Evolutionary conservation across 2,888 invertebrate genomes (phyloP).

Genomic region (Netelia virgata): DNA sequence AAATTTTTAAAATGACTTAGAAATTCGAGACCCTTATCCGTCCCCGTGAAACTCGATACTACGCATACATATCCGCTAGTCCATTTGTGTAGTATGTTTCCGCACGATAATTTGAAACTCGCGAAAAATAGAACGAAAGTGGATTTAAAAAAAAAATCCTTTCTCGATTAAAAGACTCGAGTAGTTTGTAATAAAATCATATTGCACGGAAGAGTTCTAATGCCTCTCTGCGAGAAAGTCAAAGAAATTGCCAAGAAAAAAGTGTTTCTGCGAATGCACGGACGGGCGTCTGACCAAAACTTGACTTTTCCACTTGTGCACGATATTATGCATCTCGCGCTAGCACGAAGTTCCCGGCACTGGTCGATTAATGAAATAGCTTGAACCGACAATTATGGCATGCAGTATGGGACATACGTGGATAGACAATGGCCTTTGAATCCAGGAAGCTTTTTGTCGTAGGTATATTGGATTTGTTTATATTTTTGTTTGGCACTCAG

Average conservation of each 20-base stretch:
- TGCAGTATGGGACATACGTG: slow-evolving; percentile 32
- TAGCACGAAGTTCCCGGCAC: slow-evolving; percentile 21
- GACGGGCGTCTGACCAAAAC: slow-evolving; percentile 49
- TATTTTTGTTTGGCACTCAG: slow-evolving; percentile 27
- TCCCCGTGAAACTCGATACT: too few species aligned
- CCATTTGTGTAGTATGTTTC: too few species aligned
- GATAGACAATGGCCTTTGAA: slow-evolving; percentile 46
- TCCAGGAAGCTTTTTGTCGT: slow-evolving; percentile 53
- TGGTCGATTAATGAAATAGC: slow-evolving; percentile 22
- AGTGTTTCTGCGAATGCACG: slow-evolving; percentile 7
- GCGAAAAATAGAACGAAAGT: too few species aligned
- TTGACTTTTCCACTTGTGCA: slow-evolving; percentile 51
- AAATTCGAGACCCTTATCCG: too few species aligned
- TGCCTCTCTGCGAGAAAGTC: not conserved
- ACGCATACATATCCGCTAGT: too few species aligned
- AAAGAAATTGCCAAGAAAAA: not conserved
- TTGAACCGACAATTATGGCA: slow-evolving; percentile 49
- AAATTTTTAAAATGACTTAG: too few species aligned
- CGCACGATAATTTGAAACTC: too few species aligned
- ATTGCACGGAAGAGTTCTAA: not conserved
- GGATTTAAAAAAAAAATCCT: too few species aligned
- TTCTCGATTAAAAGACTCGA: too few species aligned
- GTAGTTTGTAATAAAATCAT: too few species aligned
- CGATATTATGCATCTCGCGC: slow-evolving; percentile 11
- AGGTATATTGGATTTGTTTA: slow-evolving; percentile 36